A percentile compares a stretch with the other conserved stretches of the same genome.
Evolutionary conservation across 2,113 vertebrate genomes (phyloP).

Genomic region (Nothoprocta perdicaria): DNA sequence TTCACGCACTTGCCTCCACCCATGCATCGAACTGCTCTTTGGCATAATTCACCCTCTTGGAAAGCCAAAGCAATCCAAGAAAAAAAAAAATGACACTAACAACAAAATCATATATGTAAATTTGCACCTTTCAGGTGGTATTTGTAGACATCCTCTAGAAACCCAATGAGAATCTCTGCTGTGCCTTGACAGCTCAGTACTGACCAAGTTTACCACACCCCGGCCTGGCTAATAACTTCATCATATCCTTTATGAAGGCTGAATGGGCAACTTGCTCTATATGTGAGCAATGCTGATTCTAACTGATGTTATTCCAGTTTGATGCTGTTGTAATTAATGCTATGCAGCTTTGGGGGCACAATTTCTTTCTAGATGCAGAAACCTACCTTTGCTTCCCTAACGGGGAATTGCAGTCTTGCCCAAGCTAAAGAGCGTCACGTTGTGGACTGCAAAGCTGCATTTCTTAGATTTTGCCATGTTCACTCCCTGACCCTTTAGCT

Average conservation of each 20-base stretch:
- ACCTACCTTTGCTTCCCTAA: neutral
- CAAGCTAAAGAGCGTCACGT: accelerated
- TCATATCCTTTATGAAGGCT: neutral
- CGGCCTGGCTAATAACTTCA: neutral
- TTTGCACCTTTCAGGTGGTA: neutral
- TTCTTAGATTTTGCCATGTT: neutral
- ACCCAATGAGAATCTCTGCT: neutral
- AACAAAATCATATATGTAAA: neutral
- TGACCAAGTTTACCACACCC: neutral
- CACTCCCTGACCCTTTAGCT: neutral
- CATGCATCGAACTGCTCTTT: accelerated
- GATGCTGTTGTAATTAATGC: neutral
- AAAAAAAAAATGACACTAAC: accelerated
- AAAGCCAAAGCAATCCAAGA: neutral
- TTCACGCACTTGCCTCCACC: neutral
- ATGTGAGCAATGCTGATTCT: neutral
- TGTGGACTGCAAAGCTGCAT: neutral
- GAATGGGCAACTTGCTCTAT: neutral
- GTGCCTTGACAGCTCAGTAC: neutral
- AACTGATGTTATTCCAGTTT: neutral
- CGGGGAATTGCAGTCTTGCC: neutral
- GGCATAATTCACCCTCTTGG: neutral
- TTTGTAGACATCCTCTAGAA: neutral
- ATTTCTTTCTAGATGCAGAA: neutral
- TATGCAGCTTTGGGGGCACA: neutral